These are phyloP conservation scores for Cheirogaleus medius DNA, from an alignment of 2,113 vertebrate species.

Conservation along the genomic window DNA sequence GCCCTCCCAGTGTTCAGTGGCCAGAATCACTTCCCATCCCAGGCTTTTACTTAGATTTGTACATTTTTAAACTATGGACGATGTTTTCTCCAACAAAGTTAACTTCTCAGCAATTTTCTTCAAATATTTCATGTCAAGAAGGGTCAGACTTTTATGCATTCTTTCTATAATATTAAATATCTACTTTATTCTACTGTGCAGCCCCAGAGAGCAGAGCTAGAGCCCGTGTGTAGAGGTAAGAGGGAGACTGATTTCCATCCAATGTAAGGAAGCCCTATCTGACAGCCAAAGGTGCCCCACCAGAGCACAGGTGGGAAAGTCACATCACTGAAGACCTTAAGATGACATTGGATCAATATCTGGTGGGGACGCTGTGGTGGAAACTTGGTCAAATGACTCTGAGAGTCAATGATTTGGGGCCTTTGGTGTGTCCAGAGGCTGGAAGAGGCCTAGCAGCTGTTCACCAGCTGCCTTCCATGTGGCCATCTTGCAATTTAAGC, in stretches of 20 bases:
- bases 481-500: slow-evolving; percentile 3
- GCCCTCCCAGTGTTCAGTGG: background rate
- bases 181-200: background rate
- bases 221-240: background rate
- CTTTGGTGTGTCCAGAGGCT: background rate
- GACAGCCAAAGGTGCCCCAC: background rate
- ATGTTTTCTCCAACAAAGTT: background rate
- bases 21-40: background rate
- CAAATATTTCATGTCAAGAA: background rate
- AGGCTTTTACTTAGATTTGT: background rate
- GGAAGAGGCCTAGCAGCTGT: slow-evolving; percentile 54
- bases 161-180: background rate
- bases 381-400: background rate
- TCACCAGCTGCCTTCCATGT: slow-evolving; percentile 51
- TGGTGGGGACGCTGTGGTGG: background rate
- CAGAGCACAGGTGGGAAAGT: background rate
- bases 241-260: background rate
- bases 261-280: background rate
- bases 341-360: background rate
- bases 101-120: background rate
- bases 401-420: background rate
- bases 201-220: background rate
- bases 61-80: background rate
- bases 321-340: background rate
- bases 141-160: background rate